Evolutionary conservation across 2,797 vertebrate species (phyloP).

Genomic region (Paguma larvata): DNA sequence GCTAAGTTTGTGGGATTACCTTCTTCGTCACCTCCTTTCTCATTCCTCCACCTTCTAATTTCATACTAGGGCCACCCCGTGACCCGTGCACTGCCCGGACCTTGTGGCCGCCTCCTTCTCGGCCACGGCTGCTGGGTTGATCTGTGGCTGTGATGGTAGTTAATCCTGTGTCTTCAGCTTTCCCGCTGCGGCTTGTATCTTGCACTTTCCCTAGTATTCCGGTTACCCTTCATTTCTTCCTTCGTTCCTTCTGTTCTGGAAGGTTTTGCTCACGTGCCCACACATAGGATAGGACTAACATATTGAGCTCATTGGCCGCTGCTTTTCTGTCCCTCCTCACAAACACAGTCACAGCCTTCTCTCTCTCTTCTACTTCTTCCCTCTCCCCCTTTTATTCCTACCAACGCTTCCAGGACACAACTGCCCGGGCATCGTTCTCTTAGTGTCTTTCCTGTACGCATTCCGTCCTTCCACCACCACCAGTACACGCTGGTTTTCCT

Average conservation of each 20-base stretch:
- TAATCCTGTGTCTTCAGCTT: neutral
- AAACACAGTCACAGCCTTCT: neutral
- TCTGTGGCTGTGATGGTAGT: neutral
- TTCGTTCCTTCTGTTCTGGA: neutral
- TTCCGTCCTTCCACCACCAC: neutral
- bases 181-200: neutral
- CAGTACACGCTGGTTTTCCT: neutral
- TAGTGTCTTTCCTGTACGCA: neutral
- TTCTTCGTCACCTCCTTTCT: neutral
- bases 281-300: neutral
- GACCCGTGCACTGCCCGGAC: neutral
- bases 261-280: neutral
- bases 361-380: neutral
- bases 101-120: neutral
- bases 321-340: neutral
- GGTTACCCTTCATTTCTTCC: neutral
- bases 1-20: neutral
- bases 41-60: neutral
- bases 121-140: neutral
- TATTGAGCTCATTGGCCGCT: no score
- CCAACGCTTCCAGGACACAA: neutral
- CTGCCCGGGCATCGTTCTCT: neutral
- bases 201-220: neutral
- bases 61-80: neutral
- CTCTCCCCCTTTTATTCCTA: neutral